Percentiles rank a stretch among this genome's conserved stretches.
Conservation (phyloP, 2,797 vertebrate species). For the Kryptolebias ocellatus region DNA sequence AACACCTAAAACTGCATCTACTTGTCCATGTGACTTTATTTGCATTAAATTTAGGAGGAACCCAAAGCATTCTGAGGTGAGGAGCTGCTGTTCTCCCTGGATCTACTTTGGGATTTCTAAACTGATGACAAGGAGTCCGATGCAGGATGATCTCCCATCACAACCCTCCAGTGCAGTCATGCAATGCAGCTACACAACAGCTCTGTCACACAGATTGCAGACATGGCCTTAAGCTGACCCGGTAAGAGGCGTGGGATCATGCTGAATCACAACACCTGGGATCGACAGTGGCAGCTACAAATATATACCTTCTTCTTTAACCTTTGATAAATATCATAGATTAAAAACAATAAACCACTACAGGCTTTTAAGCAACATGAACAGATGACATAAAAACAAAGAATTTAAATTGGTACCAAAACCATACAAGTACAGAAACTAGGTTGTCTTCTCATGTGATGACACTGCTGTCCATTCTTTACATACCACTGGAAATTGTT, state of each 20-base stretch:
- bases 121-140: slow-evolving; percentile 46
- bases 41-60: slow-evolving; percentile 35
- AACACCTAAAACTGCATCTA: slow-evolving; percentile 60
- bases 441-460: slow-evolving; percentile 14
- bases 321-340: slow-evolving; percentile 24
- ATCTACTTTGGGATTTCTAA: slow-evolving; percentile 38
- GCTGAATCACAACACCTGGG: slow-evolving; percentile 65
- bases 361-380: slow-evolving; percentile 10
- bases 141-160: slow-evolving; percentile 41
- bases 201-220: slow-evolving; percentile 67
- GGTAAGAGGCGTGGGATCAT: slow-evolving; percentile 59
- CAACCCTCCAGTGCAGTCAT: slow-evolving; percentile 57
- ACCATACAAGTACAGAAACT: not conserved
- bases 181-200: slow-evolving; percentile 64
- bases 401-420: not conserved
- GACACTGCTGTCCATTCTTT: slow-evolving; percentile 24
- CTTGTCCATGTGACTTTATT: slow-evolving; percentile 51
- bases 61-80: slow-evolving; percentile 54
- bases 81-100: slow-evolving; percentile 34
- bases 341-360: slow-evolving; percentile 16
- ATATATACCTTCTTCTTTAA: slow-evolving; percentile 44
- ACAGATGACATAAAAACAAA: not conserved
- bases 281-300: slow-evolving; percentile 41
- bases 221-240: slow-evolving; percentile 59
- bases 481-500: slow-evolving; percentile 29